A percentile compares a stretch with the other conserved stretches of the same genome.
These are phyloP conservation scores for Poeciliopsis turrubarensis DNA, from an alignment of 2,113 vertebrate genomes.

Conservation along the genomic window DNA sequence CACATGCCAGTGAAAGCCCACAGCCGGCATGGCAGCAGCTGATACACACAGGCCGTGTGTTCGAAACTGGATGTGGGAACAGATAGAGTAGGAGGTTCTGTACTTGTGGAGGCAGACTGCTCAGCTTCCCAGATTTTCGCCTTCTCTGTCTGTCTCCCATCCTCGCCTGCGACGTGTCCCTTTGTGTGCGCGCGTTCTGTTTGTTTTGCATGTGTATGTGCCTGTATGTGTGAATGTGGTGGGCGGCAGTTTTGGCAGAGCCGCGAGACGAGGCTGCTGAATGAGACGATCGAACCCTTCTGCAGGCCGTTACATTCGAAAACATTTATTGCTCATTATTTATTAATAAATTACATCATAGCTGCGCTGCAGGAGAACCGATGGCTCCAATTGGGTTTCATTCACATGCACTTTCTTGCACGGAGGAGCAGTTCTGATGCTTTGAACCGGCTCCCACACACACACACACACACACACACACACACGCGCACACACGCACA, in stretches of 20 bases:
- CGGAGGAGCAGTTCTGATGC: constrained; percentile 32
- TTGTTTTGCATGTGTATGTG: constrained; percentile 44
- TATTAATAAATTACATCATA: constrained; percentile 67
- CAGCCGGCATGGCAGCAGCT: constrained; percentile 56
- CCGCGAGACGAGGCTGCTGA: constrained; percentile 64
- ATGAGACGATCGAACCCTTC: constrained; percentile 66
- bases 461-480: constrained; percentile 42
- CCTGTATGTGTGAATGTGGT: constrained; percentile 53
- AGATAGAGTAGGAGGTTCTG: constrained; percentile 70
- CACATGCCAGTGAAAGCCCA: constrained; percentile 28
- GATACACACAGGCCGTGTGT: constrained; percentile 60
- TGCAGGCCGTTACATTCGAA: constrained; percentile 52
- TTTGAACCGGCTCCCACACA: constrained; percentile 50
- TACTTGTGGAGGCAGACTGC: constrained; percentile 69
- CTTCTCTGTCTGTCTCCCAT: constrained; percentile 64
- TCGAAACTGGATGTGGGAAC: constrained; percentile 56
- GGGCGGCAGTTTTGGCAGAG: constrained; percentile 66
- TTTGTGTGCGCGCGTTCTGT: constrained; percentile 50
- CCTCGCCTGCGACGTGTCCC: constrained; percentile 50
- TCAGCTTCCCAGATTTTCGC: constrained; percentile 62
- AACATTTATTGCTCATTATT: constrained; percentile 68
- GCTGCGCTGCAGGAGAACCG: constrained; percentile 38
- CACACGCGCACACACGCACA: constrained; percentile 34
- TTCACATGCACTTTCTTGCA: constrained; percentile 49
- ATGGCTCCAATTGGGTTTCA: constrained; percentile 41